A percentile compares a stretch with the other conserved stretches of the same genome.
phyloP scores from a whole-genome alignment of 2,113 vertebrate species.

The Xyrauchen texanus region DNA sequence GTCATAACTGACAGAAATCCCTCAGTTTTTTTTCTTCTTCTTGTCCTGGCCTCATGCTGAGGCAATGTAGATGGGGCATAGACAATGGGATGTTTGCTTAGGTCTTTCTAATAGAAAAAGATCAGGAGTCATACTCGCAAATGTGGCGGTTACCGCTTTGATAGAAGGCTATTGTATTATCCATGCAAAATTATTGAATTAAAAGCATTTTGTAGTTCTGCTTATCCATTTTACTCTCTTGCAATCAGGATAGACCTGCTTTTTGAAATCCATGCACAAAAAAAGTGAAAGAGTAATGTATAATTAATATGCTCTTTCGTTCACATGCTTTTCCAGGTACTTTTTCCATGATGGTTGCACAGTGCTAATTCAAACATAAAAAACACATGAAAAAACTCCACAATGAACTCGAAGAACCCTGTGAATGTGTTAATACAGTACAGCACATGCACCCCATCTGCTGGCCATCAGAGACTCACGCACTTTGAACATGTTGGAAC shows the following conservation, averaged over 20 bases:
- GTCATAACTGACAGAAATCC: slow-evolving; percentile 66
- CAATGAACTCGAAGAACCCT: slow-evolving; percentile 47
- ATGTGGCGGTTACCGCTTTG: slow-evolving; percentile 34
- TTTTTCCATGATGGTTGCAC: slow-evolving; percentile 14
- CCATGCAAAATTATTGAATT: too few relatives aligned
- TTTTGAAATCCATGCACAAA: too few relatives aligned
- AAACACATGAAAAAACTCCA: neutral
- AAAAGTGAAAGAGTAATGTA: too few relatives aligned
- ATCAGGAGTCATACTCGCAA: slow-evolving; percentile 60
- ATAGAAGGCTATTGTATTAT: slow-evolving; percentile 37
- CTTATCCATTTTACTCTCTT: too few relatives aligned
- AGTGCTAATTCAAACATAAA: slow-evolving; percentile 40
- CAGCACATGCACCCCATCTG: slow-evolving; percentile 42
- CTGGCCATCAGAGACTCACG: slow-evolving; percentile 3
- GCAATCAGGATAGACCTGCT: too few relatives aligned
- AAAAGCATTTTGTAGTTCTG: too few relatives aligned
- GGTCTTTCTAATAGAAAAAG: slow-evolving; percentile 54
- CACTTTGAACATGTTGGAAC: neutral
- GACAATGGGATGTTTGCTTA: slow-evolving; percentile 52
- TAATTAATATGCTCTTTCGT: too few relatives aligned
- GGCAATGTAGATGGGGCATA: slow-evolving; percentile 39
- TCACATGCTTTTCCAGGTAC: neutral
- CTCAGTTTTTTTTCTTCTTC: slow-evolving; percentile 6
- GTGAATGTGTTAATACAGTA: neutral
- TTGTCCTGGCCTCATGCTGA: slow-evolving; percentile 56